Conservation (phyloP, 2,797 vertebrate species). For the Coregonus suidteri region DNA sequence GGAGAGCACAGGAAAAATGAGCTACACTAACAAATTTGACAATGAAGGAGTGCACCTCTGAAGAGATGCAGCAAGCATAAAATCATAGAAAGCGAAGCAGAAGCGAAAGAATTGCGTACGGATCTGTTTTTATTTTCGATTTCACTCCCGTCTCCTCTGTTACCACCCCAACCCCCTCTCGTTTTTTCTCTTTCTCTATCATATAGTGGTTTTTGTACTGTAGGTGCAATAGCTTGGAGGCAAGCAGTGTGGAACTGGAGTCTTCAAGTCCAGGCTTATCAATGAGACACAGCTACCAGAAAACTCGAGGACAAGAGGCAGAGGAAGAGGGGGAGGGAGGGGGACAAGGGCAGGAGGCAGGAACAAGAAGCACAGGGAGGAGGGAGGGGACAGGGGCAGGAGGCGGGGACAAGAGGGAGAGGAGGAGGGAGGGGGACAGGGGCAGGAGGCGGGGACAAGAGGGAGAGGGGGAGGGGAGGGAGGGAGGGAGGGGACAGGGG, state of each 20-base stretch:
- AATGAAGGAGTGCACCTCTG: conserved; percentile 81
- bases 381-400: conserved; percentile 45
- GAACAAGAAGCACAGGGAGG: not conserved
- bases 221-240: conserved; percentile 78
- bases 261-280: conserved; percentile 80
- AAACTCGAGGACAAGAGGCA: conserved; percentile 73
- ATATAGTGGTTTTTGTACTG: conserved; percentile 27
- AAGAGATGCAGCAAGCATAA: conserved; percentile 76
- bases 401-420: conserved; percentile 33
- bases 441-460: too few species aligned
- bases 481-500: too few species aligned
- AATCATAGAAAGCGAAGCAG: conserved; percentile 68
- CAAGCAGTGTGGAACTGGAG: conserved; percentile 70
- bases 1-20: conserved; percentile 71
- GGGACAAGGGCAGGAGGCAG: conserved; percentile 66
- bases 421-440: too few species aligned
- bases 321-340: conserved; percentile 36
- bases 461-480: too few species aligned
- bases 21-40: conserved; percentile 80
- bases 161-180: conserved; percentile 9
- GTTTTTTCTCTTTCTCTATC: conserved; percentile 21
- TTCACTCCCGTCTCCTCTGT: conserved; percentile 62
- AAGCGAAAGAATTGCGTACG: conserved; percentile 70
- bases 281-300: conserved; percentile 79
- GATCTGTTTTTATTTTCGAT: conserved; percentile 73